Evolutionary conservation across 2,888 invertebrate species (phyloP), one percentile per base, ranked within the genome.

Genomic region (Torymus auratus): DNA sequence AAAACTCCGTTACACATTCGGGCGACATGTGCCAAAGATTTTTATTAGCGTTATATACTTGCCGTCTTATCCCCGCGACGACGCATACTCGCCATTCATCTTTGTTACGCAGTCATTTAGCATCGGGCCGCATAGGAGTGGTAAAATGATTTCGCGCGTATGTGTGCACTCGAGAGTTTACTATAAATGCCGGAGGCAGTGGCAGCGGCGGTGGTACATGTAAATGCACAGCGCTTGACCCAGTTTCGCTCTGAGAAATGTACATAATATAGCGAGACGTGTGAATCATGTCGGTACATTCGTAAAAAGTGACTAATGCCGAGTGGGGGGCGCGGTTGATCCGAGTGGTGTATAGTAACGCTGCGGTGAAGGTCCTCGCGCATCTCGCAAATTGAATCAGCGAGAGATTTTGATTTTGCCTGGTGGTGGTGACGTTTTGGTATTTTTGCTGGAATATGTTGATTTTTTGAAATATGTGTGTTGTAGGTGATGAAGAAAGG

Each of bases 161-260:
- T 41, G 7, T 4, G 7, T 41, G 7, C 41, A 41, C 41, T 41
- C 41, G 41, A 41, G 41, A 41, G 41, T 41, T 41, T 41, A 41
- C 41, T 41, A 41, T 41, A 41, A 41, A 41, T 41, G 41, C 41
- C 41, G 41, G 41, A 41, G 41, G 41, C 7, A 10, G 41, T 17
- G 58, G 13, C 41, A 41, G 50, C 15, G 70, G 20, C 7, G 41
- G 41, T 41, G 7, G 28, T 41, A 60, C 52, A 71, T 58, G 70
- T 61, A 71, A 71, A 60, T 71, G 52, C 52, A 52, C 64, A 2
- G 20, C 52, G 23, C 55, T 70, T 71, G 71, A 71, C 71, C 71
- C 71, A 71, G 52, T 71, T 71, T 60, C n/a, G n/a, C 50, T 4
- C 12, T 5, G n/a, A n/a, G 23, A 58, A 69, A 41, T 41, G 41